Evolutionary conservation across 2,113 vertebrate species (phyloP), one percentile per base, ranked within the genome.

Genomic region (Stegostoma tigrinum): DNA sequence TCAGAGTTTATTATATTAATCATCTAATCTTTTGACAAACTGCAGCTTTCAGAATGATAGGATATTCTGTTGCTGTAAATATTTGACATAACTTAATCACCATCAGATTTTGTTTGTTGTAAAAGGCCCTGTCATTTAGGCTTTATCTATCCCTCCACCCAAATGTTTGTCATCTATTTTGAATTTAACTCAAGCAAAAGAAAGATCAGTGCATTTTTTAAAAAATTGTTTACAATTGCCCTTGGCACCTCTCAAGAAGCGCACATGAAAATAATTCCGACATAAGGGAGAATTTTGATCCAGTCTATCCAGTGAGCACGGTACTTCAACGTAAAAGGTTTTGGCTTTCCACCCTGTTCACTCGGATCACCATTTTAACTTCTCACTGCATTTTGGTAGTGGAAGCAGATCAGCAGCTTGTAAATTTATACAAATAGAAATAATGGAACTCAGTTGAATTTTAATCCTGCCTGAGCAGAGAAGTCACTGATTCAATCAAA

Each of bases 1-100:
- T 70, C 94, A 95, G 67, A 95, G 68, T 95, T 95, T 23, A 95
- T 70, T 95, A 70, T 52, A 72, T 95, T 72, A 95, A 72, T 95
- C 66, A 95, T 48, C 67, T 72, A 45, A 95, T 52, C 52, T 90
- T 75, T 95, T 70, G 94, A 70, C 67, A 95, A 95, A 70, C 94
- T 95, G 67, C 68, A 75, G 27, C 68, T 30, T 95, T 95, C 45
- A 34, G 94, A 95, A 75, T 75, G 68, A 72, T 70, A 75, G 67
- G 68, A 30, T 72, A 72, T 95, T 95, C 42, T 7, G 68, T 95
- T 95, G 42, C 68, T 72, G 42, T 70, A 52, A 95, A 95, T 95
- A 93, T 93, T 93, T 72, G 23, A 45, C 94, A 72, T 52, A 95
- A 95, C 94, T 42, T 93, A 66, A 93, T 93, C n/a, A 93, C 19